Base-by-base conservation (phyloP, 2,113 vertebrate species). In the Hymenochirus boettgeri region DNA sequence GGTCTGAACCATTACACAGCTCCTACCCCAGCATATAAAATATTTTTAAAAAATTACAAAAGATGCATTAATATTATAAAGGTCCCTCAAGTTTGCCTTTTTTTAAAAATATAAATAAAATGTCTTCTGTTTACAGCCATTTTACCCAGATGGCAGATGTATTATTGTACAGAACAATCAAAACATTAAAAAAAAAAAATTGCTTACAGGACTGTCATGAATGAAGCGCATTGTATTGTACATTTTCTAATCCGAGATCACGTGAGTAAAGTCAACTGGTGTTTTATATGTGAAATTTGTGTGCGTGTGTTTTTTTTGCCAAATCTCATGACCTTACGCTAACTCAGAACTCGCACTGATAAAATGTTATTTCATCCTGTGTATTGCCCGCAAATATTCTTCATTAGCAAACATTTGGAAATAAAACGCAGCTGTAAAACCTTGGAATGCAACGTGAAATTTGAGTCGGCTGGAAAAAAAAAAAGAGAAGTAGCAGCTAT, bases 331-430 rank as follows among this genome's bases (percentile, higher is more conserved):
- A 76, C 67, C 70, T 59, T 75, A 62, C 55, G 78, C 70, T 62
- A 75, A 80, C 72, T 79, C 48, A 15, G 55, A 74, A 73, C 45
- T 75, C n/a, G 77, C 77, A 69, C 85, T 76, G 70, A 78, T 79
- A 76, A 86, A 82, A 33, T 70, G 81, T 84, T 78, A 78, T 78
- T 83, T 80, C 75, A 71, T 74, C 56, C 57, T 78, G 19, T 73
- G 72, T 73, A 79, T 79, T 76, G 76, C 75, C 79, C 72, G 79
- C 75, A 79, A 76, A 73, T 29, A 77, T 69, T 78, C 73, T 74
- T 84, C 80, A 82, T 79, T 79, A 79, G 60, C 56, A 80, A 79
- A 77, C 33, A 52, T 57, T 80, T 75, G 62, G 67, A 76, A 72
- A 76, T 76, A 77, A 81, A 73, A 17, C 21, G 71, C 67, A 67